Evolutionary conservation across 2,113 vertebrate genomes (phyloP), one percentile per base, ranked within the genome.

Genomic region (Zosterops pallidus): DNA sequence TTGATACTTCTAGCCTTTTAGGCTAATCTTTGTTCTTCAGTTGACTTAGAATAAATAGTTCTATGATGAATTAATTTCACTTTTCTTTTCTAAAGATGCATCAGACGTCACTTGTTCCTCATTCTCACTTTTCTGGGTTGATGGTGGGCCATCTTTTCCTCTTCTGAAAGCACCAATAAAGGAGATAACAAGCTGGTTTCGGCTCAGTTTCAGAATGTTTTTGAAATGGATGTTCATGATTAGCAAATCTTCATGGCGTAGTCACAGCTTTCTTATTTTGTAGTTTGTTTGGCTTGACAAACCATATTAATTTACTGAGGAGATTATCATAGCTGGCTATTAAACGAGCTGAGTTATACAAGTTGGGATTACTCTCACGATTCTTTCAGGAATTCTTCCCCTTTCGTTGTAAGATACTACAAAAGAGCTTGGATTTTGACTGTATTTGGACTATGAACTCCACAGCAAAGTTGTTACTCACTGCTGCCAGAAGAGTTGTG

Each of bases 261-360:
- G 69, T 91, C 68, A 39, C 37, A 64, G 55, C 59, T 90, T 72
- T 92, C 88, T 90, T 83, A 83, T 94, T 90, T 77, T 83, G 71
- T 70, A 86, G 50, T 49, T 80, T 75, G 62, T 91, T 95, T 93
- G 86, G 71, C 83, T 90, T 93, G 75, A 93, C 72, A 88, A 88
- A 65, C 52, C 14, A 1, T 62, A 65, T 83, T 92, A 74, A 92
- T 88, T 94, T 92, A 71, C 68, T 47, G 72, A 67, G 25, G 59
- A 80, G 56, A 86, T 95, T 55, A 76, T 85, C 9, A 1, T 86
- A 70, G 29, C 68, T 90, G 71, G 50, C 67, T 92, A 70, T 67
- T 80, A 84, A 89, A 76, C 87, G 63, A 91, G 87, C 75, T 93
- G 78, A 63, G 42, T 63, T 86, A 33, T 16, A 89, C 68, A 63